Evolutionary conservation across 2,797 vertebrate genomes (phyloP).

Genomic region (Chrosomus eos): DNA sequence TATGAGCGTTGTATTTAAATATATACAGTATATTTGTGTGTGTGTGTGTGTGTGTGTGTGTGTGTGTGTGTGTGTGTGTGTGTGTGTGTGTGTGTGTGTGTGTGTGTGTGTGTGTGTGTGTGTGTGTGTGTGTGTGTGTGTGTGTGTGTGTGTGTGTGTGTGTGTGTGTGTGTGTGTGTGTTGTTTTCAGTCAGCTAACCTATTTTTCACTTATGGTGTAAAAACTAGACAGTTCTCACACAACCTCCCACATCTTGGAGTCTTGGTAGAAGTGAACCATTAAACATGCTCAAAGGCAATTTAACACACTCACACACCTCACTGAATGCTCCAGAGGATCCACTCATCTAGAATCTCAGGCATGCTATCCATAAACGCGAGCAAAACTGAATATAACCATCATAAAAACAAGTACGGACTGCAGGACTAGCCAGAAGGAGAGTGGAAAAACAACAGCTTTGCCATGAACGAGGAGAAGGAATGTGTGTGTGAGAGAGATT

Average conservation of each 20-base stretch:
- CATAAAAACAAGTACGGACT: neutral
- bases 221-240: neutral
- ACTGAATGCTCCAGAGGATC: neutral
- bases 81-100: too few species aligned
- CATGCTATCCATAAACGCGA: neutral
- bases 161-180: neutral
- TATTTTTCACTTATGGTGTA: neutral
- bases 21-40: neutral
- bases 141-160: too few species aligned
- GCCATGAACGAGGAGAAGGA: constrained; percentile 12
- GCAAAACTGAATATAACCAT: neutral
- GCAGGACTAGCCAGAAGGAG: constrained; percentile 2
- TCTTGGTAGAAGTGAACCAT: neutral
- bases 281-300: neutral
- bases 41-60: too few species aligned
- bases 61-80: too few species aligned
- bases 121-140: too few species aligned
- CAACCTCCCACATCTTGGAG: constrained; percentile 21
- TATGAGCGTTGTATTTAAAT: neutral
- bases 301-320: constrained; percentile 9
- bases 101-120: too few species aligned
- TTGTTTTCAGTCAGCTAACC: neutral
- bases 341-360: neutral
- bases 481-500: constrained; percentile 23
- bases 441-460: constrained; percentile 25